These are phyloP conservation scores for Trichacis sp. DNA, from an alignment of 2,888 invertebrate species.

Conservation along the genomic window DNA sequence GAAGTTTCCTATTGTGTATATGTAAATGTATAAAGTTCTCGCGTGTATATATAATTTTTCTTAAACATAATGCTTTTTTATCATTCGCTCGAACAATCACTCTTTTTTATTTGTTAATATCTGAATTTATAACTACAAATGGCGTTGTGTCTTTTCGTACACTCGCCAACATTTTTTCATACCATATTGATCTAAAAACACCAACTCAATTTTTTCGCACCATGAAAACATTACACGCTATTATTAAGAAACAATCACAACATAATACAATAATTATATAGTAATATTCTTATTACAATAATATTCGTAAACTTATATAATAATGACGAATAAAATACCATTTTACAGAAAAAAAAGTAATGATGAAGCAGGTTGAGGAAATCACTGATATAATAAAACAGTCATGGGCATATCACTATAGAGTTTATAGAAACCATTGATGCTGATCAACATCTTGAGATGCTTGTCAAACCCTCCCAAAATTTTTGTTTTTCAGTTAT, in stretches of 20 bases:
- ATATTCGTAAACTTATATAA: background rate
- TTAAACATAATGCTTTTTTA: slow-evolving; percentile 14
- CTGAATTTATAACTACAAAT: slow-evolving; percentile 15
- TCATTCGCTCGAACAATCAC: background rate
- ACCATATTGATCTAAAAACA: background rate
- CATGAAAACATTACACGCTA: no score
- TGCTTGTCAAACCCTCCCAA: background rate
- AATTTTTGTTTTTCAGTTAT: no score
- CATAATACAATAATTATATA: no score
- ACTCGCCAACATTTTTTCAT: no score
- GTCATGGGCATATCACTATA: background rate
- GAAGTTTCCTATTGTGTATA: no score
- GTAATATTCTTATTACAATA: background rate
- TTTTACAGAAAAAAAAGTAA: background rate
- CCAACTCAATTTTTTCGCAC: background rate
- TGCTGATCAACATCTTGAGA: background rate
- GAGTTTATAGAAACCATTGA: background rate
- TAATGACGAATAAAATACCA: slow-evolving; percentile 1
- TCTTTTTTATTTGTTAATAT: slow-evolving; percentile 55
- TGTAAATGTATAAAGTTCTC: background rate
- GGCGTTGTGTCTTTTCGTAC: no score
- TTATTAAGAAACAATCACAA: no score
- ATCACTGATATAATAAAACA: background rate
- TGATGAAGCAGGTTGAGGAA: no score
- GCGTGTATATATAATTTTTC: slow-evolving; percentile 4